Conservation (phyloP, 2,113 vertebrate genomes). For the Maccullochella peelii region DNA sequence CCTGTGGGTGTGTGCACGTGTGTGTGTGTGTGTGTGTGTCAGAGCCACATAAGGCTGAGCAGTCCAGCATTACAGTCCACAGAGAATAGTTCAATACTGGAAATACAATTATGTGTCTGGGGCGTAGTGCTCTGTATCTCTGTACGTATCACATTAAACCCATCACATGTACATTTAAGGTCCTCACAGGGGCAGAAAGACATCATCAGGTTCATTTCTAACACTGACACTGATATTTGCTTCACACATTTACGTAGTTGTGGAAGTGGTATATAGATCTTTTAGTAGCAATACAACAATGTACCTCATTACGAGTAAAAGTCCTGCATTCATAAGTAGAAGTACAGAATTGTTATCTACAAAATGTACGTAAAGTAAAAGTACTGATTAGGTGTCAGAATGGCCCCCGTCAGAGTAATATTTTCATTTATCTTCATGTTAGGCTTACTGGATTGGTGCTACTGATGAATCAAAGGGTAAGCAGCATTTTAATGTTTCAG, state of each 20-base stretch:
- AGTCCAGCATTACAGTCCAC: slow-evolving; percentile 16
- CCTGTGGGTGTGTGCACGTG: slow-evolving; percentile 7
- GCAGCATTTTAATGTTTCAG: no score
- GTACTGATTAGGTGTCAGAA: neutral
- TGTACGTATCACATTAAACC: neutral
- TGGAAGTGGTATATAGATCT: neutral
- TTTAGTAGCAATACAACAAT: neutral
- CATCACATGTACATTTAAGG: neutral
- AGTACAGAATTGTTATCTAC: neutral
- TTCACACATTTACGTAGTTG: neutral
- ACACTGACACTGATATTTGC: neutral
- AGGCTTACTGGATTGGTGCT: no score
- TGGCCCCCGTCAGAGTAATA: no score
- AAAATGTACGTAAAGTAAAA: neutral
- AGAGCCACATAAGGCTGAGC: slow-evolving; percentile 40
- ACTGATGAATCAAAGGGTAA: no score
- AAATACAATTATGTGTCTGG: slow-evolving; percentile 33
- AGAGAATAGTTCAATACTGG: slow-evolving; percentile 42
- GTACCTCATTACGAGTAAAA: neutral
- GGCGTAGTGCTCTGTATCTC: neutral
- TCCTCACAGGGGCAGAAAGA: neutral
- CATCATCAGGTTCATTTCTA: neutral
- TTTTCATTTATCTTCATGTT: no score
- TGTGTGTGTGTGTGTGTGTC: slow-evolving; percentile 37
- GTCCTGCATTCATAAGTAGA: neutral